Conservation (phyloP, 2,888 invertebrate species). For the Microctonus aethiopoides region DNA sequence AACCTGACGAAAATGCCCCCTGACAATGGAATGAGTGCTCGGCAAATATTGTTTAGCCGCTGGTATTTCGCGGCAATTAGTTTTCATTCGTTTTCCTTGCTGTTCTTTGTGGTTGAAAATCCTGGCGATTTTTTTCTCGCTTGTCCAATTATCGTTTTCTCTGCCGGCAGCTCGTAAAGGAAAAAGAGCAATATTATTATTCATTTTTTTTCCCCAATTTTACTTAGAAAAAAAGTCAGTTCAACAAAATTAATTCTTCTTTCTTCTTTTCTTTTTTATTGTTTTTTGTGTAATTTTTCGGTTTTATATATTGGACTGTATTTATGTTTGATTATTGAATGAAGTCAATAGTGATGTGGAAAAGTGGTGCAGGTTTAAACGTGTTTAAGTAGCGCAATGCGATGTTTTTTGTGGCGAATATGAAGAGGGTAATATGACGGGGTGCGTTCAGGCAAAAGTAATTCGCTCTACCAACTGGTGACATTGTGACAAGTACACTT, state of each 20-base stretch:
- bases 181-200: neutral
- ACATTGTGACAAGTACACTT: constrained; percentile 27
- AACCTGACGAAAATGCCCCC: constrained; percentile 22
- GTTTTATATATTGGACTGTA: neutral
- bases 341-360: neutral
- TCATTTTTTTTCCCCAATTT: too few relatives aligned
- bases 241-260: too few relatives aligned
- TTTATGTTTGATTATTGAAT: neutral
- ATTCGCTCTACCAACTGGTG: constrained; percentile 26
- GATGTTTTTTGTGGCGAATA: neutral
- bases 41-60: constrained; percentile 63
- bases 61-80: constrained; percentile 25
- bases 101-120: constrained; percentile 19
- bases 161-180: neutral
- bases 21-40: constrained; percentile 59
- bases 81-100: constrained; percentile 22
- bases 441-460: constrained; percentile 15
- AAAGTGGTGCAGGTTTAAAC: neutral
- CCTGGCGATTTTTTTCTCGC: neutral
- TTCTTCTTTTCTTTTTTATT: too few relatives aligned
- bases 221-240: too few relatives aligned
- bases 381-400: neutral
- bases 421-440: neutral
- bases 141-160: neutral
- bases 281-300: too few relatives aligned